Evolutionary conservation across 2,797 vertebrate genomes (phyloP).

Genomic region (Alfaro cultratus): DNA sequence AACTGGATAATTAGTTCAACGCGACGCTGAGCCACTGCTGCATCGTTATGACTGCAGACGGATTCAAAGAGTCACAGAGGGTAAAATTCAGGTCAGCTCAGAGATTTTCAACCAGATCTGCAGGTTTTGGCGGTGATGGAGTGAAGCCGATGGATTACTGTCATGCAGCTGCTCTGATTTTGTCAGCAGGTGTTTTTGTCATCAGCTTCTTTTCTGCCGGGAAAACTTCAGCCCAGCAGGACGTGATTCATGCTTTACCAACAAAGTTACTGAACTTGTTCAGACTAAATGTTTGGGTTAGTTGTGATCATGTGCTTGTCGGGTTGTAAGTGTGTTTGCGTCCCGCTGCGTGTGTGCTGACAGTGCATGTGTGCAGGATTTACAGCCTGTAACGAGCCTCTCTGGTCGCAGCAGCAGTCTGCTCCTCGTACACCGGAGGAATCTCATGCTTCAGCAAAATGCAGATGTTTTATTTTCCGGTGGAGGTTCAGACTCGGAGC

Average conservation of each 20-base stretch:
- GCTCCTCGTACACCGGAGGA: conserved; percentile 52
- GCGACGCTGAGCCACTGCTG: background rate
- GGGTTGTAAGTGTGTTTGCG: conserved; percentile 7
- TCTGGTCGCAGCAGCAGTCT: conserved; percentile 45
- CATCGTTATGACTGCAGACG: too few relatives aligned
- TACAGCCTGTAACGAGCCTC: conserved; percentile 41
- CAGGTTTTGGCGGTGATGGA: background rate
- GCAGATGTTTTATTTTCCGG: conserved; percentile 62
- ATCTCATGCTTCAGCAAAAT: conserved; percentile 63
- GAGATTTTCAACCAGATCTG: background rate
- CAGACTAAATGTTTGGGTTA: background rate
- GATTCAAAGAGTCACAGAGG: background rate
- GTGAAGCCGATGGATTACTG: conserved; percentile 15
- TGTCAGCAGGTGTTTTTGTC: conserved; percentile 63
- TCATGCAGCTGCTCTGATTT: conserved; percentile 39
- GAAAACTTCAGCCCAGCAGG: conserved; percentile 6
- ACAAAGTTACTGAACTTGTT: background rate
- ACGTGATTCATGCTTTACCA: background rate
- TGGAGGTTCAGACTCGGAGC: conserved; percentile 34
- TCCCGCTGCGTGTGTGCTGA: conserved; percentile 46
- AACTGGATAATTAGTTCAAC: background rate
- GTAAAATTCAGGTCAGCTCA: background rate
- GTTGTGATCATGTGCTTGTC: background rate
- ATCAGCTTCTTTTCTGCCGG: conserved; percentile 38
- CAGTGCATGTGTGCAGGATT: conserved; percentile 43